Evolutionary conservation across 2,888 invertebrate genomes (phyloP), one percentile per base, ranked within the genome.

Genomic region (Aelia acuminata): DNA sequence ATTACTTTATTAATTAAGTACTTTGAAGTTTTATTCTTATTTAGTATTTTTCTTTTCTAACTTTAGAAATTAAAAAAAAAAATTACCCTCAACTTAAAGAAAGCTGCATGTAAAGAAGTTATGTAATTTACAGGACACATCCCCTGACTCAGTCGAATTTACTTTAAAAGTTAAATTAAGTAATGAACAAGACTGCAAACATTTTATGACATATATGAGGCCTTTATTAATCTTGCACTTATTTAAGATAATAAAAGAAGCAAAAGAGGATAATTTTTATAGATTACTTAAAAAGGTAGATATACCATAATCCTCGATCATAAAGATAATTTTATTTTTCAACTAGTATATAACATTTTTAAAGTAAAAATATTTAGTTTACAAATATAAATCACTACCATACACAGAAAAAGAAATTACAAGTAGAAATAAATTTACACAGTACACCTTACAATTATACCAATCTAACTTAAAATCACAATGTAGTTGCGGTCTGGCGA

Each of bases 341-440:
- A 84, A 48, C 43, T 84, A 39, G 13, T 84, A 48, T 84, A 84
- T 26, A 84, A 43, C 84, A 84, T 48, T 48, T 84, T 84, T 43
- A 84, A 84, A 47, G 26, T 84, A 84, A 39, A 48, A 48, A 84
- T 84, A 84, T 84, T n/a, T 48, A 84, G 43, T 48, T 84, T 84
- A 84, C 43, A 84, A 84, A 48, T 84, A n/a, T n/a, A n/a, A 63
- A 63, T 63, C 31, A 63, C 63, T 63, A 63, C 63, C 31, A 31
- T 63, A 63, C 63, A 63, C 63, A 63, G 31, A 63, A 63, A 63
- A 63, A 63, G 31, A 63, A 63, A 63, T 31, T 63, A 63, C 31
- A 63, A 31, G 2, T 63, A 63, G 7, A 63, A 63, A 63, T 63
- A 63, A 63, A 63, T 63, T 63, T 31, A 63, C 63, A 63, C 31